These are phyloP conservation scores for Erythrolamprus reginae DNA, from an alignment of 2,113 vertebrate genomes.

Conservation along the genomic window DNA sequence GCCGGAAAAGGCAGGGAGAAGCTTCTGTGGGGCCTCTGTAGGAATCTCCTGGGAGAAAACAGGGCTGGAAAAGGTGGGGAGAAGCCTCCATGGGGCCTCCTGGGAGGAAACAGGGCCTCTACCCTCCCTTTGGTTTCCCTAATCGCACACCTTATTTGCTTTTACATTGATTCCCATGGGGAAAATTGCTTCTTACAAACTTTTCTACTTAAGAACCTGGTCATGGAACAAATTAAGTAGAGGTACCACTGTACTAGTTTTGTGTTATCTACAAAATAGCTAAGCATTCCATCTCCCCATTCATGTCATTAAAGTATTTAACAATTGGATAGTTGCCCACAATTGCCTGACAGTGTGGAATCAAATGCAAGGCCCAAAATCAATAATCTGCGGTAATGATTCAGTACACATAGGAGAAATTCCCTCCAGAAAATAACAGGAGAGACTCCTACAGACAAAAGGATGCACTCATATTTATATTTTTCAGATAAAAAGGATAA, in stretches of 20 bases:
- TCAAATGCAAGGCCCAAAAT: not conserved
- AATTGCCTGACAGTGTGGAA: not conserved
- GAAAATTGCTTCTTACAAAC: no score
- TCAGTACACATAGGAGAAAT: not conserved
- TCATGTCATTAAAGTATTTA: not conserved
- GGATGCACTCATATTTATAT: not conserved
- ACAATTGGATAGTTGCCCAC: not conserved
- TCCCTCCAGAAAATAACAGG: not conserved
- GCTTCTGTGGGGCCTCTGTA: no score
- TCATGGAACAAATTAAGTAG: no score
- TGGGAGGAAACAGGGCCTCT: no score
- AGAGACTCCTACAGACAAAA: not conserved
- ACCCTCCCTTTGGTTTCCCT: no score
- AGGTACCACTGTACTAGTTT: not conserved
- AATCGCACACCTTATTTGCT: no score
- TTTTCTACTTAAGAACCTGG: no score
- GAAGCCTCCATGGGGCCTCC: no score
- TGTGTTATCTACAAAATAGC: not conserved
- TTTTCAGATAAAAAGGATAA: not conserved
- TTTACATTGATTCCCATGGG: no score
- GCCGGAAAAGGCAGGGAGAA: no score
- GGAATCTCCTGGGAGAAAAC: no score
- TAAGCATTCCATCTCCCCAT: not conserved
- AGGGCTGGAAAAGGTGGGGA: no score
- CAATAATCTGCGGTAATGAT: not conserved